Evolutionary conservation across 2,888 invertebrate species (phyloP), one percentile per base, ranked within the genome.

Genomic region (Seira sanloemensis): DNA sequence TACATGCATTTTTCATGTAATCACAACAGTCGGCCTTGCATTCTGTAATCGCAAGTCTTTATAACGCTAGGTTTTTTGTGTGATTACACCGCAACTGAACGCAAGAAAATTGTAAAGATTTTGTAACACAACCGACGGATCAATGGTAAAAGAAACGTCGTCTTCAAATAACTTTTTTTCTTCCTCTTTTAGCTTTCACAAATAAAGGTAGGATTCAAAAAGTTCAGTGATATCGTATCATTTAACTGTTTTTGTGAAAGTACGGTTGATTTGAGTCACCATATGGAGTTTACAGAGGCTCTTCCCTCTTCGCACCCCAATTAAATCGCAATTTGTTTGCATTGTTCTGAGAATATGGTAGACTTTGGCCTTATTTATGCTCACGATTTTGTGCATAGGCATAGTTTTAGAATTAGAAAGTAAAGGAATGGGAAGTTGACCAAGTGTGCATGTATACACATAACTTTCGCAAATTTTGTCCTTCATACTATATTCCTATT

Each of bases 401-500:
- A 37, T 58, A 9, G 16, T 58, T 37, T 37, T 58, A 58, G n/a
- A 5, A 16, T 58, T 58, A 58, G 58, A 58, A 58, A 58, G 58
- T 58, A 58, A 4, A n/a, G 7, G 5, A 18, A n/a, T 58, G 18
- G n/a, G 58, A 37, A 37, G 37, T 37, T 58, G 58, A 58, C 58
- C n/a, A n/a, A 58, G n/a, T 58, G 37, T 7, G 12, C 4, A 7
- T 37, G 4, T 37, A 7, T 37, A 37, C 4, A 12, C 24, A 24
- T 54, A 23, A 62, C 21, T 71, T 69, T 78, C 25, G 69, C 78
- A 25, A 78, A 66, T 62, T 69, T 50, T 46, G 58, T n/a, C 58
- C 58, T 58, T 58, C 58, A 12, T 12, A 58, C 37, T 37, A 37
- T 9, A 18, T 58, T 58, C n/a, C 58, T 18, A 4, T 58, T 58